A percentile compares a stretch with the other conserved stretches of the same genome.
Conservation (phyloP, 2,888 invertebrate genomes). For the Xestia xanthographa region DNA sequence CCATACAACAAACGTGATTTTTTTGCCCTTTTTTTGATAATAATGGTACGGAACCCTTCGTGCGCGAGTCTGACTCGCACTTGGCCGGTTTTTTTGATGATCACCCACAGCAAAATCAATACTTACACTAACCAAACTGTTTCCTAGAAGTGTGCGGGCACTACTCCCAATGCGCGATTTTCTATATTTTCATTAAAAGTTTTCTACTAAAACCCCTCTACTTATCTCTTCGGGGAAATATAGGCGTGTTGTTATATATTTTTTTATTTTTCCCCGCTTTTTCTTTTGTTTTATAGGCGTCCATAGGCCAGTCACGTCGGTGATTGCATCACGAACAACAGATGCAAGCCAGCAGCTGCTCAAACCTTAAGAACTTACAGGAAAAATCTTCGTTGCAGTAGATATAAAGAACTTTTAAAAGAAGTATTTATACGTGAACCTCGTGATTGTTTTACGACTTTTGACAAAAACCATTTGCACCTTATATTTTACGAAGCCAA, state of each 20-base stretch:
- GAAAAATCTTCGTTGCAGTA: slow-evolving; percentile 29
- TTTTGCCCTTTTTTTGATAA: no score
- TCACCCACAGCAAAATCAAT: no score
- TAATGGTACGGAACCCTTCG: no score
- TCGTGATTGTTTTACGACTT: neutral
- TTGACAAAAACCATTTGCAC: no score
- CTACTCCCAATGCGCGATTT: neutral
- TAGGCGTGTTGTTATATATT: neutral
- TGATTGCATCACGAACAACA: slow-evolving; percentile 63
- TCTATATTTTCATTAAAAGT: no score
- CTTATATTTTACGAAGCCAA: no score
- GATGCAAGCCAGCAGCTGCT: slow-evolving; percentile 53
- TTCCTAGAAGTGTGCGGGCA: neutral
- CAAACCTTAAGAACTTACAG: slow-evolving; percentile 29
- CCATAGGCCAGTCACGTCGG: slow-evolving; percentile 57
- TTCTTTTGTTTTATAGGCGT: slow-evolving; percentile 13
- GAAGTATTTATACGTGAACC: neutral
- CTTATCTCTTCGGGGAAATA: neutral
- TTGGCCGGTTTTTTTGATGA: no score
- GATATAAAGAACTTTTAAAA: neutral
- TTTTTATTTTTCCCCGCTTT: neutral
- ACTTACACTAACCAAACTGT: neutral
- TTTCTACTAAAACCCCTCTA: neutral
- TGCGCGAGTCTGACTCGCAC: no score
- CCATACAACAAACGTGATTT: no score